Evolutionary conservation across 2,797 vertebrate genomes (phyloP).

Genomic region (Crenichthys baileyi): DNA sequence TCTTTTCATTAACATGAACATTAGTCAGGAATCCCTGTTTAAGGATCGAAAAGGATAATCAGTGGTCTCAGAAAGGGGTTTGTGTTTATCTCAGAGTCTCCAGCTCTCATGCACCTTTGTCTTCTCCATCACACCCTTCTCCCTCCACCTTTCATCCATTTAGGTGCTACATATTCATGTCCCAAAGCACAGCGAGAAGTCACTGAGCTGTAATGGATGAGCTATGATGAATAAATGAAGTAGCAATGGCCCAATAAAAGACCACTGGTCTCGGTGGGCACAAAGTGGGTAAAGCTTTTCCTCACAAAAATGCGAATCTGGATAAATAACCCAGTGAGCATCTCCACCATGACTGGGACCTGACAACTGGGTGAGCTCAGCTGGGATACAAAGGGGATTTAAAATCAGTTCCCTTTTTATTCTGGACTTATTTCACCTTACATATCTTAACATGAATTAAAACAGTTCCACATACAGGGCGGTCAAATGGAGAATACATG

Average conservation of each 20-base stretch:
- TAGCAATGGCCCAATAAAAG: slow-evolving; percentile 44
- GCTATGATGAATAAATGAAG: slow-evolving; percentile 70
- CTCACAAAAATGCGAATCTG: slow-evolving; percentile 45
- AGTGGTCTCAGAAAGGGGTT: slow-evolving; percentile 31
- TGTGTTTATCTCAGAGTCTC: neutral
- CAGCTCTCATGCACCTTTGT: slow-evolving; percentile 7
- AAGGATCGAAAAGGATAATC: slow-evolving; percentile 65
- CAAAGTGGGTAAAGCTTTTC: slow-evolving; percentile 43
- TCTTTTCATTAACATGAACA: slow-evolving; percentile 67
- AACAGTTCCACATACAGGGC: neutral
- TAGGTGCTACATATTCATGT: slow-evolving; percentile 59
- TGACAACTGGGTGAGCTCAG: slow-evolving; percentile 40
- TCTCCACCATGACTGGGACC: slow-evolving; percentile 14
- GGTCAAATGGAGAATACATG: neutral
- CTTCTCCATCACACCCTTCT: slow-evolving; percentile 3
- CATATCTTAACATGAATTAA: no score
- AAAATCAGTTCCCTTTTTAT: slow-evolving; percentile 28
- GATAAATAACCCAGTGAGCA: slow-evolving; percentile 66
- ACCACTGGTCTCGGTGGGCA: slow-evolving; percentile 42
- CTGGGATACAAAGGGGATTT: slow-evolving; percentile 51
- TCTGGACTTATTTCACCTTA: no score
- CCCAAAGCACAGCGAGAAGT: slow-evolving; percentile 60
- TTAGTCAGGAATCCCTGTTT: slow-evolving; percentile 54
- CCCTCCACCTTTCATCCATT: slow-evolving; percentile 33
- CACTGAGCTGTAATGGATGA: slow-evolving; percentile 70